Base-by-base conservation (phyloP, 2,113 vertebrate species). In the Garra rufa region DNA sequence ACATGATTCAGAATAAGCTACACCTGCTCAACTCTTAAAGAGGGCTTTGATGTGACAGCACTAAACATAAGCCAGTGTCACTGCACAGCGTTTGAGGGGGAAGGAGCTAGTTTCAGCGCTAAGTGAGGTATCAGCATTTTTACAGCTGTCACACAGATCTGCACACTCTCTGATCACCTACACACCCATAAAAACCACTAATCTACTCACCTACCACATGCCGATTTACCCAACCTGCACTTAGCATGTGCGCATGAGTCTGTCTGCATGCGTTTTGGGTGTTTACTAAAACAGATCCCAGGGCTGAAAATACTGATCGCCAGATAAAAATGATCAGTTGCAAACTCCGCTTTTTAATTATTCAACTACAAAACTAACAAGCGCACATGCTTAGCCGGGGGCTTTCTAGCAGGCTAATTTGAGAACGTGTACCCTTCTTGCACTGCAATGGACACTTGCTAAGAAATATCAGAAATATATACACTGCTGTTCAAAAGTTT, bases 21-120 rank as follows among this genome's bases (percentile, higher is more conserved):
- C 90, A 91, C 91, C 91, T 92, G 90, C 92, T 92, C 92, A 90
- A 92, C 89, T 93, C 90, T 88, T 91, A 83, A 76, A 89, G 84
- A 88, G 90, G 85, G 87, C 88, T 93, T 92, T 93, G 90, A 93
- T 90, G 91, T 93, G 92, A 90, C 88, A 85, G 87, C 79, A 87
- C 91, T 90, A 88, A 83, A 82, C 89, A 92, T 61, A 88, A 91
- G 88, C 83, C 88, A 63, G 81, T 78, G 63, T 89, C 87, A 90
- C 86, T 86, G 88, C 85, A 86, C 15, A 9, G 38, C 80, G 73
- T 80, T 88, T 85, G 78, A 75, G 85, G 78, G 83, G 86, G 85
- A 80, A 80, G 59, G 78, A 80, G 78, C 78, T 41, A 67, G 71
- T 87, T 92, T 88, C 63, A 48, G 83, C 89, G 82, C 57, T 70